Evolutionary conservation across 2,113 vertebrate genomes (phyloP), one percentile per base, ranked within the genome.

Genomic region (Hystrix cristata): DNA sequence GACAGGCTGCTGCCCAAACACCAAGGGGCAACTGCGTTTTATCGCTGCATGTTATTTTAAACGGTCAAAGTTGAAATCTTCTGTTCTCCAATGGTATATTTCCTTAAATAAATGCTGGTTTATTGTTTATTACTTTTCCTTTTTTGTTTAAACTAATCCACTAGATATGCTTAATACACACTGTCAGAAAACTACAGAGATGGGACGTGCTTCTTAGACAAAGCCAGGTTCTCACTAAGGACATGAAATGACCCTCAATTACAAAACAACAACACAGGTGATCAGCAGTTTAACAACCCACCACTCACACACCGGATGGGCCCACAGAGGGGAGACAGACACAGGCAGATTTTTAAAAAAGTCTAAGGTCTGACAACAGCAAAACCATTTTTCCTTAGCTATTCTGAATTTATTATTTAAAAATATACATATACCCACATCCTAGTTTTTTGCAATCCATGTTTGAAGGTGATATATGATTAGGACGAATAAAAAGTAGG

Each of bases 61-160:
- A 90, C 76, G n/a, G 67, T 79, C 53, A 80, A 62, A 79, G 27
- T 74, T n/a, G 72, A 31, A 82, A 72, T 48, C 74, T 92, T 82
- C 38, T 80, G 59, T 55, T 92, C 31, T 29, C 85, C 29, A 65
- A 8, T 51, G 57, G 60, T 25, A 48, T 3, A 76, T 23, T 92
- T 74, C 87, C 83, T 81, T 46, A 29, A 62, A 81, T 79, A 82
- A 87, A 92, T 23, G 62, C 31, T 48, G 25, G 15, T 29, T 87
- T 87, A 34, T 55, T 29, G 25, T 46, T 87, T 87, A 43, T 15
- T 74, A 31, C 51, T 82, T 81, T 55, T 95, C 60, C 15, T 59
- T n/a, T 84, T 89, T 79, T 38, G 38, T 38, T 59, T 78, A 84
- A 82, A 5, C 53, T 34, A 48, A 59, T 60, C 43, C 62, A 81